phyloP scores from a whole-genome alignment of 1,140 invertebrate species.

The Caenorhabditis briggsae region DNA sequence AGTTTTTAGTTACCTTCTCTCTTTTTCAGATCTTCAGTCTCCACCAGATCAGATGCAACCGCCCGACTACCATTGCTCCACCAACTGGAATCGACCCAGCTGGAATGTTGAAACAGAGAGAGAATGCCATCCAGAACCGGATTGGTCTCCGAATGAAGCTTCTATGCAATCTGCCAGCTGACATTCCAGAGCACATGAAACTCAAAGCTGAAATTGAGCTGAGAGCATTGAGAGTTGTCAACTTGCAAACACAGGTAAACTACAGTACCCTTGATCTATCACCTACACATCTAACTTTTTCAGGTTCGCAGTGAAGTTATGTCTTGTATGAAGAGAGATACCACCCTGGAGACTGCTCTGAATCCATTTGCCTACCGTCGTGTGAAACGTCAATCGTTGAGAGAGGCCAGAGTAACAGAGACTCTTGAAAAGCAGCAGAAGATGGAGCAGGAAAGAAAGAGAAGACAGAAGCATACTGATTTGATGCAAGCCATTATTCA shows the following conservation, averaged over 20 bases:
- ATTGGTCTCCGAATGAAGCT: slow-evolving; percentile 80
- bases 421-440: slow-evolving; percentile 99
- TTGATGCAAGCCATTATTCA: slow-evolving; percentile 83
- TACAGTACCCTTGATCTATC: no score
- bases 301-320: slow-evolving; percentile 83
- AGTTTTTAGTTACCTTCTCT: not conserved
- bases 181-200: slow-evolving; percentile 91
- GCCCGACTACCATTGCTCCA: slow-evolving; percentile 89
- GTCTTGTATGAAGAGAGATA: slow-evolving; percentile 90
- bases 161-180: slow-evolving; percentile 84
- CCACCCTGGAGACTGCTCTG: slow-evolving; percentile 93
- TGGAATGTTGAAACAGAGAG: slow-evolving; percentile 90
- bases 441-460: slow-evolving; percentile 93
- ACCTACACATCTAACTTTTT: not conserved
- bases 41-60: slow-evolving; percentile 79
- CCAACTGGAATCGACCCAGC: slow-evolving; percentile 92
- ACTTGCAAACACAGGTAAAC: slow-evolving; percentile 88
- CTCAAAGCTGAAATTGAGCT: slow-evolving; percentile 94
- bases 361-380: slow-evolving; percentile 97
- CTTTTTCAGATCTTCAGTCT: slow-evolving; percentile 57
- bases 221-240: slow-evolving; percentile 89
- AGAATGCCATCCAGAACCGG: slow-evolving; percentile 84
- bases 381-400: slow-evolving; percentile 91
- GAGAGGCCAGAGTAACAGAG: slow-evolving; percentile 96
- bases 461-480: slow-evolving; percentile 87